Base-by-base conservation (phyloP, 1,140 invertebrate genomes). In the Acromyrmex heyeri region DNA sequence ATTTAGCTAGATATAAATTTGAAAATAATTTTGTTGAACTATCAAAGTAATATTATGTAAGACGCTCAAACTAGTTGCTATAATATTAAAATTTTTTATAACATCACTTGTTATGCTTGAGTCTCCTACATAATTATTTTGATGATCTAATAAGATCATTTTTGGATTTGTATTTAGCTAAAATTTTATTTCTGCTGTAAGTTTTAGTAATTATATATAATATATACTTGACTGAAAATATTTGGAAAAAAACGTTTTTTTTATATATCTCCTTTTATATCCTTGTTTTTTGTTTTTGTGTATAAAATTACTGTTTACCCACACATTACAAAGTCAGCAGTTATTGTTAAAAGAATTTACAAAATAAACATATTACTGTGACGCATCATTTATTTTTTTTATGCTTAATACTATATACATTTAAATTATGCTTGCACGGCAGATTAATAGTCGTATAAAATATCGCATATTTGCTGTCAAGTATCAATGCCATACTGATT, bases 381-480 rank as follows among this genome's bases (percentile, higher is more conserved):
- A 59, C 50, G 67, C 7, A 16, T 38, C 10, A 73, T n/a, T 57
- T 75, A 34, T 57, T 55, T 75, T 69, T 59, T 57, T 57, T 16
- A 59, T 16, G n/a, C 6, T 57, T 38, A 30, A 18, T 73, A 24
- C 7, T 6, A 57, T 4, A 24, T 21, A 24, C 3, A 53, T 34
- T 55, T 21, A 53, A 8, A 79, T 67, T 69, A n/a, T 70, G 24
- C 24, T 55, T 24, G 14, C 18, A 34, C 6, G 18, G 16, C 18
- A 8, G 12, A 14, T 65, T 53, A 61, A 70, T 82, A 72, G 18
- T 10, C 30, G n/a, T 75, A 8, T 7, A 73, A 73, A 72, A 73
- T 38, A 82, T 82, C 14, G 18, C 6, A 21, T 18, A 3, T 82
- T 44, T 12, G 18, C 7, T 77, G 21, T 24, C 24, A 48, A 50